Evolutionary conservation across 2,888 invertebrate genomes (phyloP).

Genomic region (Ormyrus nitidulus): DNA sequence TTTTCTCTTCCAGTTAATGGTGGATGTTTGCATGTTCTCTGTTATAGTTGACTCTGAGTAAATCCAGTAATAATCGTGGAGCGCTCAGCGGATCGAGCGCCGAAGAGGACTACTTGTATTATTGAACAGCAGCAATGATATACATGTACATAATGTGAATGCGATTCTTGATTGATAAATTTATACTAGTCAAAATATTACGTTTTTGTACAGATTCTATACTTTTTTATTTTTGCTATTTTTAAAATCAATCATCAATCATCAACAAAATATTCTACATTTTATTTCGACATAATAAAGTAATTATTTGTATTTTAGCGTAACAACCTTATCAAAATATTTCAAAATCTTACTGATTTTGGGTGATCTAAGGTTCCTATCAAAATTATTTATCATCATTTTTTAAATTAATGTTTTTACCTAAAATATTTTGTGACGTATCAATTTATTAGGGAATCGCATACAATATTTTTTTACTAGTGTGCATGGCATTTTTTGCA

Average conservation of each 20-base stretch:
- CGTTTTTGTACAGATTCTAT: background rate
- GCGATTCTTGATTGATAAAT: slow-evolving; percentile 19
- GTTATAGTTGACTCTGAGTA: slow-evolving; percentile 70
- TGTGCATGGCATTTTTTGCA: slow-evolving; percentile 44
- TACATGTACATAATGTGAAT: slow-evolving; percentile 39
- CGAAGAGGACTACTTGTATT: slow-evolving; percentile 73
- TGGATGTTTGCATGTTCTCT: slow-evolving; percentile 71
- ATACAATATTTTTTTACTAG: slow-evolving; percentile 25
- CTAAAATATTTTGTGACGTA: slow-evolving; percentile 7
- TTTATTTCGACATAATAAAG: too few species aligned
- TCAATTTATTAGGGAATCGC: slow-evolving; percentile 36
- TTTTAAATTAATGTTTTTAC: too few species aligned
- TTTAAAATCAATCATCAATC: background rate
- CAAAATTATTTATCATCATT: too few species aligned
- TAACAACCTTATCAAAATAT: too few species aligned
- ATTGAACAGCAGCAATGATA: slow-evolving; percentile 68
- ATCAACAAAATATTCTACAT: too few species aligned
- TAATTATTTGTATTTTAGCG: background rate
- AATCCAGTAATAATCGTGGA: slow-evolving; percentile 63
- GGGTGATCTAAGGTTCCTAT: too few species aligned
- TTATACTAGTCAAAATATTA: slow-evolving; percentile 21
- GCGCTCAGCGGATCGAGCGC: slow-evolving; percentile 65
- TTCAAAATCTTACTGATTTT: too few species aligned
- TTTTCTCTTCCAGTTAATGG: slow-evolving; percentile 67
- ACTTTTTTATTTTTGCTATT: background rate